A percentile compares a stretch with the other conserved stretches of the same genome.
phyloP scores from a whole-genome alignment of 23 tunicate genomes.

The Trididemnum clinides region DNA sequence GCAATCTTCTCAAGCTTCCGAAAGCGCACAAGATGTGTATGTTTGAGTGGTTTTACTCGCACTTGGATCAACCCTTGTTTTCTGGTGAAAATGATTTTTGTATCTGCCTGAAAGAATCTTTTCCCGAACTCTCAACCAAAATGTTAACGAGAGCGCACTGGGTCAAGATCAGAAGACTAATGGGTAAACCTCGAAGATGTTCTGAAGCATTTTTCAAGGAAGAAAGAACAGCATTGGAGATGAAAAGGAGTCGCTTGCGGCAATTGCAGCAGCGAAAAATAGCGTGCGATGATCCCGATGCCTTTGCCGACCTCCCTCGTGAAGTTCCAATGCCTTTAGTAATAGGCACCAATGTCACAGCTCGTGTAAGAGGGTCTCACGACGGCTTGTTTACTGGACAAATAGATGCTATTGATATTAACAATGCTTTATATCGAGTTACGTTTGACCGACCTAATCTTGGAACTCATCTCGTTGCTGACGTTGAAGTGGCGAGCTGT shows the following conservation, averaged over 20 bases:
- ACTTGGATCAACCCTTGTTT: slow-evolving; percentile 67
- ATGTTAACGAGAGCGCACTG: slow-evolving; percentile 89
- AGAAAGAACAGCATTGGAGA: slow-evolving; percentile 67
- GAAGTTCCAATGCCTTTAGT: slow-evolving; percentile 88
- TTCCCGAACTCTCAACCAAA: slow-evolving; percentile 57
- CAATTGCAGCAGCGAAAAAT: slow-evolving; percentile 79
- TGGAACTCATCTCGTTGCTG: slow-evolving; percentile 72
- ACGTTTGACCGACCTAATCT: slow-evolving; percentile 75
- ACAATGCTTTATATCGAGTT: slow-evolving; percentile 75
- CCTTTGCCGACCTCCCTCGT: slow-evolving; percentile 57
- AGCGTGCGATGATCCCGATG: slow-evolving; percentile 55
- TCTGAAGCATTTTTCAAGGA: slow-evolving; percentile 84
- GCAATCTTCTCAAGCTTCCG: slow-evolving; percentile 80
- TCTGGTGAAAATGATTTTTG: slow-evolving; percentile 82
- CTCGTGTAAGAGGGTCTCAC: slow-evolving; percentile 64
- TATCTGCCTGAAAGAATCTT: slow-evolving; percentile 87
- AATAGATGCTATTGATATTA: slow-evolving; percentile 85
- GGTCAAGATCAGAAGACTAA: slow-evolving; percentile 78
- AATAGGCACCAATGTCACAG: slow-evolving; percentile 90
- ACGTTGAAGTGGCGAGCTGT: slow-evolving; percentile 86
- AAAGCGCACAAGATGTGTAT: slow-evolving; percentile 97
- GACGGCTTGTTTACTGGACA: slow-evolving; percentile 90
- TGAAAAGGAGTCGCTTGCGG: slow-evolving; percentile 59
- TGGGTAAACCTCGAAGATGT: slow-evolving; percentile 94
- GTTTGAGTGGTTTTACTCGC: slow-evolving; percentile 95